phyloP scores from a whole-genome alignment of 92 coral and sea anemone species.

The Phenganax subtilis region DNA sequence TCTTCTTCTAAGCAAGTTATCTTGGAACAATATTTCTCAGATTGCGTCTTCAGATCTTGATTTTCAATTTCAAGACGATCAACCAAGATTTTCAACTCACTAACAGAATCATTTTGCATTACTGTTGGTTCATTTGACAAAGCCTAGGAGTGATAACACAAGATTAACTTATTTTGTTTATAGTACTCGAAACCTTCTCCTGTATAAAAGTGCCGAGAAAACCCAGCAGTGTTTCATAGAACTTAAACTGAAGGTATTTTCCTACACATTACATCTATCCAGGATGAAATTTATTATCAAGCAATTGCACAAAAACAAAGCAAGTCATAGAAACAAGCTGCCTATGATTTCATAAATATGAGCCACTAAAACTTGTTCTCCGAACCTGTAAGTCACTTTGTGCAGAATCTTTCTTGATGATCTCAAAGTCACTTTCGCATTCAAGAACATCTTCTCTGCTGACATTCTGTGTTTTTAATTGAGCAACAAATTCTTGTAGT shows the following conservation, averaged over 20 bases:
- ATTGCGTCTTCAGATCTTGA: neutral
- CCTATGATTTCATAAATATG: too few species aligned
- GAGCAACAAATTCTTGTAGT: constrained; percentile 56
- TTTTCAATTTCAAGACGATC: constrained; percentile 7
- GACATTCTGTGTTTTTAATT: constrained; percentile 2
- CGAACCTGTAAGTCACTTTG: constrained; percentile 6
- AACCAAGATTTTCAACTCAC: neutral
- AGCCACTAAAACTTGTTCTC: too few species aligned
- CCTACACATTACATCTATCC: too few species aligned
- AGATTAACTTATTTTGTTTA: too few species aligned
- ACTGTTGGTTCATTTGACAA: neutral
- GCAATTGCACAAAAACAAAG: too few species aligned
- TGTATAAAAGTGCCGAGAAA: too few species aligned
- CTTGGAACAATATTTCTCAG: neutral
- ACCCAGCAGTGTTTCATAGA: too few species aligned
- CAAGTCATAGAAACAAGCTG: too few species aligned
- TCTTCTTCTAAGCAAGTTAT: constrained; percentile 21
- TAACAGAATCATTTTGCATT: neutral
- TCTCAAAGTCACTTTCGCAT: constrained; percentile 24
- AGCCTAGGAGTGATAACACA: neutral
- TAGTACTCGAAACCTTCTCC: too few species aligned
- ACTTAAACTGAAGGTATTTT: too few species aligned
- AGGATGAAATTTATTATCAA: too few species aligned
- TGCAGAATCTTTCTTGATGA: constrained; percentile 11
- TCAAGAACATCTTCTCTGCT: neutral